Percentiles rank a stretch among this genome's conserved stretches.
Conservation (phyloP, 2,113 vertebrate genomes). For the Neodon shergylaensis region DNA sequence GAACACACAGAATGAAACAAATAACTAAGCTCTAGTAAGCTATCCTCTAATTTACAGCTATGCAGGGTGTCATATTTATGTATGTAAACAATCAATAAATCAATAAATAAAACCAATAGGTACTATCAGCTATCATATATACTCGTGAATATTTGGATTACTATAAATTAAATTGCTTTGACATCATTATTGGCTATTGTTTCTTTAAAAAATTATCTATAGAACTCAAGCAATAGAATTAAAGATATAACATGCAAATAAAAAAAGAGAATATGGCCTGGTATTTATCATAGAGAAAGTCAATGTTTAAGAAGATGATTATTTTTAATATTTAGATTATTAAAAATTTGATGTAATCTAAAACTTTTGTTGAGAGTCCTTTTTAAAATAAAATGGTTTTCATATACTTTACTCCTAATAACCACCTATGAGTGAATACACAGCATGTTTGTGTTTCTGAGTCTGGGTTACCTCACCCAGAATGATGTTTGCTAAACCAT, state of each 20-base stretch:
- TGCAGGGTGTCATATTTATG: background rate
- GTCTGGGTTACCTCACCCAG: no score
- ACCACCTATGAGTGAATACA: no score
- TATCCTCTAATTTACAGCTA: background rate
- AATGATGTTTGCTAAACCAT: no score
- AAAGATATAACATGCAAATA: background rate
- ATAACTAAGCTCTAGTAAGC: background rate
- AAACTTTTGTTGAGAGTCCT: background rate
- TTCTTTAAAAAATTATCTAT: background rate
- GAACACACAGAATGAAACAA: background rate
- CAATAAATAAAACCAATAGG: background rate
- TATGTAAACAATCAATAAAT: background rate
- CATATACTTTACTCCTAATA: no score
- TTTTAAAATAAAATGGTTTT: background rate
- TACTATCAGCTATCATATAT: background rate
- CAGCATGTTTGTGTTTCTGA: no score
- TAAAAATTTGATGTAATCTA: background rate
- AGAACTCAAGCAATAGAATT: background rate
- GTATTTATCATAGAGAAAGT: background rate
- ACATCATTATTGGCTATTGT: background rate
- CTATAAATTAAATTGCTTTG: background rate
- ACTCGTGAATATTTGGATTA: background rate
- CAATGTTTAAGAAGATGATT: background rate
- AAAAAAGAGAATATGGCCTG: background rate
- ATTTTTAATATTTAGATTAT: background rate